These are phyloP conservation scores for Palythoa grandiflora DNA, from an alignment of 92 coral and sea anemone genomes.

Conservation along the genomic window DNA sequence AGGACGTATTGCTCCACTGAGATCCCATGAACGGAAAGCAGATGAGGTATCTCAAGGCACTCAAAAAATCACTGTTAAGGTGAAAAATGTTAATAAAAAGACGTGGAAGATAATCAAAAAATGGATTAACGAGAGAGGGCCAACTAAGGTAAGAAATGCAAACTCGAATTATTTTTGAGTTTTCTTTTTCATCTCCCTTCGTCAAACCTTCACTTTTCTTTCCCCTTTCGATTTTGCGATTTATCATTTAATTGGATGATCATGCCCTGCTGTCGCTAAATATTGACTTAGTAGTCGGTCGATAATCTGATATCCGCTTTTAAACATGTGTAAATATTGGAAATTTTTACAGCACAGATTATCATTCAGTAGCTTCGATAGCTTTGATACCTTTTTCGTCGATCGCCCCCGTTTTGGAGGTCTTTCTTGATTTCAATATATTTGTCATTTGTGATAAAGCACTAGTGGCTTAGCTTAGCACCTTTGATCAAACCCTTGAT, in stretches of 20 bases:
- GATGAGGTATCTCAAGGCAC: neutral
- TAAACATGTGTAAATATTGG: neutral
- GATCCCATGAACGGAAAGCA: neutral
- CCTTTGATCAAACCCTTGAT: neutral
- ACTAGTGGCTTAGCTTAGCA: slow-evolving; percentile 5
- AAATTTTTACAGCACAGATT: neutral
- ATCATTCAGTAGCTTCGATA: neutral
- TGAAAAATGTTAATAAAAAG: neutral
- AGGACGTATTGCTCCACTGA: slow-evolving; percentile 27
- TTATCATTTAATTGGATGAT: slow-evolving; percentile 23
- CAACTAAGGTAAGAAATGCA: slow-evolving; percentile 1
- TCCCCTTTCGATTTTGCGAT: neutral
- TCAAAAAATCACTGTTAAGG: neutral
- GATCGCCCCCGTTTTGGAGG: neutral
- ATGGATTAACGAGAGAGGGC: slow-evolving; percentile 26
- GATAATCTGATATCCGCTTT: neutral
- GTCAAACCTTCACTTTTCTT: neutral
- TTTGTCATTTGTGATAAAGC: neutral
- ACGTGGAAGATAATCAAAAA: slow-evolving; percentile 6
- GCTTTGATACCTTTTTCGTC: neutral
- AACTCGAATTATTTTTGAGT: neutral
- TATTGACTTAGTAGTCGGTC: neutral
- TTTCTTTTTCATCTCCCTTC: neutral
- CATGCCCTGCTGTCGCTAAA: neutral
- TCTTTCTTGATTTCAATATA: neutral